Conservation (phyloP, 2,888 invertebrate species). For the Leptopilina drosophilae region DNA sequence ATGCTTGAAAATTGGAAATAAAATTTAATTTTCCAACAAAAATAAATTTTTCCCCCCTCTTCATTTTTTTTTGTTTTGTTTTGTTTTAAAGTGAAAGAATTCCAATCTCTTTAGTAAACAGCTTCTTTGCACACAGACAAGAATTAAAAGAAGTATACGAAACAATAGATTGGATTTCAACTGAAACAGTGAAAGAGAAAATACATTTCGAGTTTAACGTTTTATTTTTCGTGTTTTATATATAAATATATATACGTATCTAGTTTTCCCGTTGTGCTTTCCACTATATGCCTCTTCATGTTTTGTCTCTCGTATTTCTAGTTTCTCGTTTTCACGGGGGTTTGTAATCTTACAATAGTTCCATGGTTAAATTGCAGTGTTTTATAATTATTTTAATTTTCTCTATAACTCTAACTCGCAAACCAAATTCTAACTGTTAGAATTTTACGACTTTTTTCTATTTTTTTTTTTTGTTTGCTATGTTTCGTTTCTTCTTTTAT, state of each 20-base stretch:
- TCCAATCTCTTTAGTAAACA: neutral
- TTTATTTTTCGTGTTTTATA: conserved; percentile 22
- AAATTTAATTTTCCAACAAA: neutral
- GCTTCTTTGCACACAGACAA: neutral
- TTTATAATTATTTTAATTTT: conserved; percentile 15
- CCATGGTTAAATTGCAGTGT: neutral
- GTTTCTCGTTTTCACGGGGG: conserved; percentile 12
- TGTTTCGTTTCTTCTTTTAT: no score
- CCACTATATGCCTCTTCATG: neutral
- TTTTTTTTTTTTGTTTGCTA: no score
- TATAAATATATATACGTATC: neutral
- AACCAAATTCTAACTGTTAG: no score
- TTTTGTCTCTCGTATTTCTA: neutral
- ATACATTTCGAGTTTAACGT: conserved; percentile 3
- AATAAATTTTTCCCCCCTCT: neutral
- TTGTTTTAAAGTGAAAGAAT: neutral
- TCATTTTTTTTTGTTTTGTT: neutral
- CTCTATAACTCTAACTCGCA: neutral
- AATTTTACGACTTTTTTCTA: no score
- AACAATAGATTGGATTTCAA: conserved; percentile 16
- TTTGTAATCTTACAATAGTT: conserved; percentile 5
- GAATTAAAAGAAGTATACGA: conserved; percentile 8
- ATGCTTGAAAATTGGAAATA: neutral
- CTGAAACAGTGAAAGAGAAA: conserved; percentile 5
- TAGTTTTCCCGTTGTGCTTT: conserved; percentile 6